These are phyloP conservation scores for Uropetala carovei DNA, from an alignment of 2,888 invertebrate genomes.

Conservation along the genomic window DNA sequence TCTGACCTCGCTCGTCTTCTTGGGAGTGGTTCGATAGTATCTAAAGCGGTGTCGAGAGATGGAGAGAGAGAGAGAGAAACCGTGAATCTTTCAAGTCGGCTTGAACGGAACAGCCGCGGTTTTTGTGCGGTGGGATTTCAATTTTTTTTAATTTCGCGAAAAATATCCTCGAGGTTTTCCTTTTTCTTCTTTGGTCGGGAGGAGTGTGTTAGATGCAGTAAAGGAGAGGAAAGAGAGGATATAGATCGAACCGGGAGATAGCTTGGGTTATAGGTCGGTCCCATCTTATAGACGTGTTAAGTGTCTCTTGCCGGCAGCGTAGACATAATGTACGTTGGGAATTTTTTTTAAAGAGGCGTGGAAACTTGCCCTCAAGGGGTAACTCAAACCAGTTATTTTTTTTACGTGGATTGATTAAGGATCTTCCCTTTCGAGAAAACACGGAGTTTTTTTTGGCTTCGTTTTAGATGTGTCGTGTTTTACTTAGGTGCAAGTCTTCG, in stretches of 20 bases:
- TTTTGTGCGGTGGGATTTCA: conserved; percentile 11
- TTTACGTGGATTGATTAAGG: not conserved
- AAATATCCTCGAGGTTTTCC: conserved; percentile 1
- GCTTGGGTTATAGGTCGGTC: conserved; percentile 49
- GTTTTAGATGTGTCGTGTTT: too few species aligned
- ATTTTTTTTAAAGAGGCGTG: conserved; percentile 33
- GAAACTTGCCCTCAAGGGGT: not conserved
- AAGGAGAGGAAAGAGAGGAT: not conserved
- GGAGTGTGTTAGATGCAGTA: not conserved
- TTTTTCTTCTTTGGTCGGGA: not conserved
- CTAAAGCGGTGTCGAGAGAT: conserved; percentile 42
- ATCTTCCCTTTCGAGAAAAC: not conserved
- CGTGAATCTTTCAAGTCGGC: conserved; percentile 17
- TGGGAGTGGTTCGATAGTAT: conserved; percentile 30
- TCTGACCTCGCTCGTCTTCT: conserved; percentile 45
- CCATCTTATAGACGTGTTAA: conserved; percentile 52
- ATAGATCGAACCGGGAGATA: conserved; percentile 48
- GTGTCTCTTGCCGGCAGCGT: conserved; percentile 3
- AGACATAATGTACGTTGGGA: not conserved
- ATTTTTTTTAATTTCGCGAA: conserved; percentile 19
- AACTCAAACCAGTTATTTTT: not conserved
- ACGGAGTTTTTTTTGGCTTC: not conserved
- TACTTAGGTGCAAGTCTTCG: not conserved
- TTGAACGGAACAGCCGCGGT: conserved; percentile 56
- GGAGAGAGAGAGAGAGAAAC: conserved; percentile 10